Evolutionary conservation across 2,113 vertebrate genomes (phyloP).

Genomic region (Indicator maculatus): DNA sequence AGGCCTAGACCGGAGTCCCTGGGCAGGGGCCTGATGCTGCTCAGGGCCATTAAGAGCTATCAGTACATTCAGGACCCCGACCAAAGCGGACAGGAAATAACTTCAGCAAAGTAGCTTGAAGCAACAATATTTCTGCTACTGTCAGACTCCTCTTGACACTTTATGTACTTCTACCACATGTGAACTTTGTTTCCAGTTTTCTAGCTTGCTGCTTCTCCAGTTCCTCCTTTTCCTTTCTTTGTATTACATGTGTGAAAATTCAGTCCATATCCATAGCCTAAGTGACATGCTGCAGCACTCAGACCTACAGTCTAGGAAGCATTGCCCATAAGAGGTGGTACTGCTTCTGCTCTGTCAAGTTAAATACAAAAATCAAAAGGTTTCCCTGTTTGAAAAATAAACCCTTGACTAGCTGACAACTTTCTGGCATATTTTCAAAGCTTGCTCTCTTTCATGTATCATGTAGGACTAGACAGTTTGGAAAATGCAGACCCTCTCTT

Average conservation of each 20-base stretch:
- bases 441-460: neutral
- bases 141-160: rapidly evolving
- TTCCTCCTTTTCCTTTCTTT: neutral
- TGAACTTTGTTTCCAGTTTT: neutral
- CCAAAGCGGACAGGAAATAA: neutral
- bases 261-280: neutral
- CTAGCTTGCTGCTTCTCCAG: neutral
- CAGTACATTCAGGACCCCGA: neutral
- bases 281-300: neutral
- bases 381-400: neutral
- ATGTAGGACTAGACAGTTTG: neutral
- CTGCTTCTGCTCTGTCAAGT: neutral
- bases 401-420: neutral
- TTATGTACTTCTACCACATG: neutral
- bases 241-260: neutral
- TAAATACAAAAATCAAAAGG: neutral
- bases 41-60: neutral
- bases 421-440: constrained; percentile 15
- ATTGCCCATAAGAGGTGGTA: constrained; percentile 16
- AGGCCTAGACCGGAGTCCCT: neutral
- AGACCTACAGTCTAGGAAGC: neutral
- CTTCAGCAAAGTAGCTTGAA: neutral
- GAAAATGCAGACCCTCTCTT: neutral
- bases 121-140: neutral
- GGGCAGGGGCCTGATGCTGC: neutral